Base-by-base conservation (phyloP, 2,797 vertebrate species). In the Thaleichthys pacificus region DNA sequence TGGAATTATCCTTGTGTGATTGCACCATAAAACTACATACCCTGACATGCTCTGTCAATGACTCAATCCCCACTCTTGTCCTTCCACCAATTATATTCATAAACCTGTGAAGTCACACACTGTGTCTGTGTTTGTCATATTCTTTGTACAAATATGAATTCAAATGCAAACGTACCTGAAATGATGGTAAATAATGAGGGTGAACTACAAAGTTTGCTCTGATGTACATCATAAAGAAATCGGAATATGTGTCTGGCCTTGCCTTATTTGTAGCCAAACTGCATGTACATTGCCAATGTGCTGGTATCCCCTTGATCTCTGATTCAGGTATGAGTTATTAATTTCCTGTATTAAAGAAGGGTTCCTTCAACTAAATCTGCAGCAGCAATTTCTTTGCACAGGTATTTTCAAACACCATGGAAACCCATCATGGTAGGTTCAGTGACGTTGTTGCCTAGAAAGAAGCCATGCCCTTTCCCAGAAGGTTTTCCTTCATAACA, bases 201-300 rank as follows among this genome's bases (percentile, higher is more conserved):
- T 51, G 77, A 75, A 70, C 67, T 70, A 73, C 32, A 80, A 77
- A 80, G 78, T 35, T 35, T 61, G 69, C 68, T 72, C 15, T 24
- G 58, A 74, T 68, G 30, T 65, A 71, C 15, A 26, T 71, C 63
- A 32, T 35, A 68, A 42, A 22, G 15, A 57, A 4, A 11, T 72
- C 19, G 8, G 26, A 30, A 68, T 62, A 51, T 56, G 54, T 60
- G 64, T 17, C 51, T 60, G 47, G 24, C 22, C 26, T 42, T 67
- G 70, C 65, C 72, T 66, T 67, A 49, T 80, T 68, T 71, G 54
- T 24, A 38, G 74, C 7, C 68, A 5, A 14, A 75, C 42, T 19
- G 14, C 66, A 72, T 71, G 32, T 35, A 35, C 32, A 35, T 35
- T n/a, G 0, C 38, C 32, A 56, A n/a, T 7, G 38, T 60, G 51